phyloP scores from a whole-genome alignment of 2,113 vertebrate species.

The Tenrec ecaudatus region DNA sequence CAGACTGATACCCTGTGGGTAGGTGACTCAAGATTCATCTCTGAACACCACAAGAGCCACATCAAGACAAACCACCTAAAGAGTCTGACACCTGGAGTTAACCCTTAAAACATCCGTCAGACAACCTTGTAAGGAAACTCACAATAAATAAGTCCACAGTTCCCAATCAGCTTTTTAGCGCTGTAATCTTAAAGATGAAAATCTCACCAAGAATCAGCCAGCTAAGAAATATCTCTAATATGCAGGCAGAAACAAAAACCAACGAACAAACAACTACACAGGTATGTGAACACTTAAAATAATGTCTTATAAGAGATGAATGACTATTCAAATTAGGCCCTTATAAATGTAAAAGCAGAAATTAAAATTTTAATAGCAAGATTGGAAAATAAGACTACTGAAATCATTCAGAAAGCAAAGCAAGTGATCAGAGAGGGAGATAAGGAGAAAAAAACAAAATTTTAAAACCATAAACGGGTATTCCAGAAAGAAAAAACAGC shows the following conservation, averaged over 20 bases:
- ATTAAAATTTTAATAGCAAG: slow-evolving; percentile 19
- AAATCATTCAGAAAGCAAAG: background rate
- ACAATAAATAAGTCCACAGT: background rate
- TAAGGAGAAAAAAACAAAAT: background rate
- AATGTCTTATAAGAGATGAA: background rate
- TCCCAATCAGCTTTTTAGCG: background rate
- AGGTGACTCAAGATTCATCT: background rate
- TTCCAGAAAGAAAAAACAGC: slow-evolving; percentile 43
- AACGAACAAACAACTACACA: background rate
- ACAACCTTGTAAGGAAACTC: background rate
- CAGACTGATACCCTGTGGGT: background rate
- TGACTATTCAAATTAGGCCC: background rate
- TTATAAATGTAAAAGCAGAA: background rate
- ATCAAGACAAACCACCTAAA: slow-evolving; percentile 26
- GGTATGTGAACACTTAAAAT: background rate
- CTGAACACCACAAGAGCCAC: background rate
- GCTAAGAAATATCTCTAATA: background rate
- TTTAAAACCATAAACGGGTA: background rate
- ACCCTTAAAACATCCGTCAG: background rate
- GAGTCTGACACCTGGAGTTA: background rate
- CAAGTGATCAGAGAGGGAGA: background rate
- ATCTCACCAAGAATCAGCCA: background rate
- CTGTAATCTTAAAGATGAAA: background rate
- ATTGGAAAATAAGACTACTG: slow-evolving; percentile 14
- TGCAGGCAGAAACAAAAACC: background rate